Evolutionary conservation across 2,888 invertebrate species (phyloP), one percentile per base, ranked within the genome.

Genomic region (Myopa testacea): DNA sequence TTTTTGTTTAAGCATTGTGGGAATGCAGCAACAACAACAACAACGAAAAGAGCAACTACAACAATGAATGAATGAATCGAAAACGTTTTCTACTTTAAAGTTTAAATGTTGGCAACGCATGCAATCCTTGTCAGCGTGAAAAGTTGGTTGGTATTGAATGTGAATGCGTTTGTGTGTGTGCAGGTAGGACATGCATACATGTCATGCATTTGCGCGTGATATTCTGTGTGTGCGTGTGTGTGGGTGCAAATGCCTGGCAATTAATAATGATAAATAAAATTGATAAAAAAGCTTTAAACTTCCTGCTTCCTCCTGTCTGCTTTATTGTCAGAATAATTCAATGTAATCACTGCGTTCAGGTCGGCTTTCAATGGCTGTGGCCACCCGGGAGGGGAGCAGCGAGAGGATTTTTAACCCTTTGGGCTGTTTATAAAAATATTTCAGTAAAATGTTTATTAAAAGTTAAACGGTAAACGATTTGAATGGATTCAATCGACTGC

Each of bases 11-110:
- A 52, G 45, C 34, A 14, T 50, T 69, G 40, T 26, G 26, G 10
- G 38, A 65, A 65, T 65, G 65, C 37, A 65, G 38, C 65, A 37
- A 65, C 34, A 65, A 37, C 26, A 26, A 37, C 14, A 38, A 55
- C 52, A 34, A 55, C 62, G 38, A 73, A 8, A 67, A 40, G 14
- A 10, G n/a, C 16, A 40, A 40, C 37, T 4, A 63, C 19, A 63
- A 63, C 34, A 63, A 34, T 12, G 52, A 71, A 26, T 34, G 38
- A 34, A 26, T n/a, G 4, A 26, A 63, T 12, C 7, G 38, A 70
- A 80, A 67, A 78, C 75, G 79, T 70, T 62, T 37, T 45, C 34
- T 70, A 52, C 45, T 73, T 73, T 73, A 19, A 26, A 40, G 14
- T 73, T 40, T 70, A 34, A 52, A 70, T 34, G 70, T 52, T 45